Evolutionary conservation across 2,113 vertebrate genomes (phyloP), one percentile per base, ranked within the genome.

Genomic region (Salvator merianae): DNA sequence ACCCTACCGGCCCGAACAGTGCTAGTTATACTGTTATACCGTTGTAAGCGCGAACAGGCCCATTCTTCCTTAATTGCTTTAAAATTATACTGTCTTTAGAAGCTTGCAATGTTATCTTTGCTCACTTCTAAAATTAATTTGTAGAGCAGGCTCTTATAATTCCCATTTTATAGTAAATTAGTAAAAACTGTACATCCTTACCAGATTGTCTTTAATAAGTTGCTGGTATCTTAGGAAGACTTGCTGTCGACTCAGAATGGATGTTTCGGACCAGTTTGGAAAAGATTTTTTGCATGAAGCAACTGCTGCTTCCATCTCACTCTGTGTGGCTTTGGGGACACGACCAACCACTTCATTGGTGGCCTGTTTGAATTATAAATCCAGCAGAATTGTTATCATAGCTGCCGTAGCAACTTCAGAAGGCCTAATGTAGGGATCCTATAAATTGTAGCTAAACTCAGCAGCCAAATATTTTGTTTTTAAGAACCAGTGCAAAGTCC

Each of bases 121-220:
- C 26, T 91, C 62, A 80, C 83, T 14, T 55, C 66, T 50, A 70
- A 38, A 53, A 86, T 78, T 13, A 68, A 38, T n/a, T n/a, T 62
- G 22, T 7, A 30, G 8, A 55, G 77, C 89, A 84, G 18, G 7
- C 7, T 0, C 0, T 79, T 34, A 9, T 28, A 86, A 82, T n/a
- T 77, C 47, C 70, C 2, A 66, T 86, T 63, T 82, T 36, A 81
- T 78, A 83, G 74, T 63, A 80, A 85, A 77, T 77, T 71, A 76
- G 26, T n/a, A 47, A 82, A 81, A 4, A 91, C 50, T 22, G 0
- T 0, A 3, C 77, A 53, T 78, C 92, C 97, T 97, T 94, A 99
- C 99, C 96, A 99, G 96, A 91, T 99, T 99, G 89, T 99, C 98
- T 93, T 99, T 99, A 96, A 99, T 99, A 83, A 99, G 97, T 83